phyloP scores from a whole-genome alignment of 2,888 invertebrate species.

The Volucella inanis region DNA sequence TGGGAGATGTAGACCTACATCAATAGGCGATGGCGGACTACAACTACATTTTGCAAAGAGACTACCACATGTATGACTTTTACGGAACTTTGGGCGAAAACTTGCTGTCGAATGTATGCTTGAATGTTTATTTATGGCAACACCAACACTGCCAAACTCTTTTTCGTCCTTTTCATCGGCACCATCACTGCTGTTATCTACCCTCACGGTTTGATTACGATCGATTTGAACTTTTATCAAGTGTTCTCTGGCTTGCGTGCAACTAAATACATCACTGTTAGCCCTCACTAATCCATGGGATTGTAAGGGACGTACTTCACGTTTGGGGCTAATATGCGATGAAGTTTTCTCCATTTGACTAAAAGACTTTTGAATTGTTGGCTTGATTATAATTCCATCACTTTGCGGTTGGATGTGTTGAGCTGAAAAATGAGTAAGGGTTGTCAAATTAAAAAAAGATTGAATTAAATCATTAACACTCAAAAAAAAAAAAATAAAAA shows the following conservation, averaged over 20 bases:
- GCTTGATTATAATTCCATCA: slow-evolving; percentile 62
- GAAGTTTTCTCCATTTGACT: slow-evolving; percentile 58
- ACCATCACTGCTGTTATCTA: slow-evolving; percentile 40
- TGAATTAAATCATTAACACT: slow-evolving; percentile 60
- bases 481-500: not conserved
- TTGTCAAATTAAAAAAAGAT: slow-evolving; percentile 9
- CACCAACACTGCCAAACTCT: slow-evolving; percentile 74
- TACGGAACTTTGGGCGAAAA: slow-evolving; percentile 78
- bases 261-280: slow-evolving; percentile 47
- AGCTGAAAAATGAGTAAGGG: slow-evolving; percentile 35
- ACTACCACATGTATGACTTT: slow-evolving; percentile 80
- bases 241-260: slow-evolving; percentile 57
- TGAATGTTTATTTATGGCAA: slow-evolving; percentile 57
- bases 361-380: slow-evolving; percentile 49
- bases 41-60: slow-evolving; percentile 80
- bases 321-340: slow-evolving; percentile 39
- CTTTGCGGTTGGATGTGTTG: slow-evolving; percentile 59
- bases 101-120: slow-evolving; percentile 71
- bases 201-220: slow-evolving; percentile 13
- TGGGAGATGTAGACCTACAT: slow-evolving; percentile 59
- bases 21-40: slow-evolving; percentile 69
- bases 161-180: slow-evolving; percentile 64
- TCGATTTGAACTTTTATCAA: slow-evolving; percentile 44
- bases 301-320: slow-evolving; percentile 24
- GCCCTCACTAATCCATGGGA: slow-evolving; percentile 42